phyloP scores from a whole-genome alignment of 2,797 vertebrate genomes.

The Poecilia gillii region DNA sequence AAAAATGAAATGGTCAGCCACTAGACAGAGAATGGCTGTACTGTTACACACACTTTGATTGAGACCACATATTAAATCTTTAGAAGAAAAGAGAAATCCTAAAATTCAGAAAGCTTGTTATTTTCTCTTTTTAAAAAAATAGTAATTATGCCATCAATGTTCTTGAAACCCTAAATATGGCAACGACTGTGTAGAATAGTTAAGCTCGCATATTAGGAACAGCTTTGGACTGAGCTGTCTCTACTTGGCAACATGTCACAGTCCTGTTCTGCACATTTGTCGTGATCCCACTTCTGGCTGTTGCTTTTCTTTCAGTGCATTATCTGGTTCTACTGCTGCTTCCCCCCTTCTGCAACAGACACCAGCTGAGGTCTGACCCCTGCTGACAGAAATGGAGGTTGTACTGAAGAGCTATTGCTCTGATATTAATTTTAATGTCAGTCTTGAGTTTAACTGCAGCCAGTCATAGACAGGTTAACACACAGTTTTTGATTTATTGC shows the following conservation, averaged over 20 bases:
- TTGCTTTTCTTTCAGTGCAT: conserved; percentile 43
- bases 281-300: conserved; percentile 55
- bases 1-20: not conserved
- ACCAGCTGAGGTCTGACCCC: conserved; percentile 77
- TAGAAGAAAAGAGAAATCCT: not conserved
- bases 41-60: not conserved
- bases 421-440: conserved; percentile 36
- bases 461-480: conserved; percentile 47
- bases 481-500: conserved; percentile 67
- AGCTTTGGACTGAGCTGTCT: conserved; percentile 34
- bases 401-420: conserved; percentile 61
- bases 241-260: conserved; percentile 53
- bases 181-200: conserved; percentile 34
- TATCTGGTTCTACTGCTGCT: conserved; percentile 28
- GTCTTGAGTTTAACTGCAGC: conserved; percentile 29
- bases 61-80: not conserved
- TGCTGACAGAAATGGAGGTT: conserved; percentile 73
- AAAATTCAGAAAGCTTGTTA: not conserved
- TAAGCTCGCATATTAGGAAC: conserved; percentile 58
- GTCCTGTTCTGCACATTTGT: conserved; percentile 54
- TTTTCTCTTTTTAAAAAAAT: not conserved
- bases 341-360: conserved; percentile 42
- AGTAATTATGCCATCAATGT: conserved; percentile 24
- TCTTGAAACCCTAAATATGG: conserved; percentile 34
- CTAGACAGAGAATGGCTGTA: not conserved